Percentiles rank a stretch among this genome's conserved stretches.
Evolutionary conservation across 2,797 vertebrate genomes (phyloP).

Genomic region (Tadarida brasiliensis): DNA sequence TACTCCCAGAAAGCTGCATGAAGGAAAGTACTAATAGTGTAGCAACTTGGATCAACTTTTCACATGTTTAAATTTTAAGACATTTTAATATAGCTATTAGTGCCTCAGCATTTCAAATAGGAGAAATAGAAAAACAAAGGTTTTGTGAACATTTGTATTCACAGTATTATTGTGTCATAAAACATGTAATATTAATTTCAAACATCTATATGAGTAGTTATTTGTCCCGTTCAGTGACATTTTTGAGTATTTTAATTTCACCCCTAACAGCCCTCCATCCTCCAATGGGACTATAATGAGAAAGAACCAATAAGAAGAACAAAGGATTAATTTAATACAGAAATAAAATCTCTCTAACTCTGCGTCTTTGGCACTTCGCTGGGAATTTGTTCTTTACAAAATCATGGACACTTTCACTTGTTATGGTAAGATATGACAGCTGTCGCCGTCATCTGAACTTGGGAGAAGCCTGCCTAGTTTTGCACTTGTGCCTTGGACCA

Average conservation of each 20-base stretch:
- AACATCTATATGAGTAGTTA: neutral
- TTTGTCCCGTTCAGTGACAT: neutral
- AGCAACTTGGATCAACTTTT: neutral
- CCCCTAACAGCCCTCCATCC: neutral
- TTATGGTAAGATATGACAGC: neutral
- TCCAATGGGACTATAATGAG: neutral
- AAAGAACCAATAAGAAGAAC: neutral
- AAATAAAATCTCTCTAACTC: neutral
- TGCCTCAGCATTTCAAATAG: neutral
- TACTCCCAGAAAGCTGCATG: neutral
- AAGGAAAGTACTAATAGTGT: neutral
- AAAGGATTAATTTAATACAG: neutral
- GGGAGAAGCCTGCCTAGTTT: neutral
- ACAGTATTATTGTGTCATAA: neutral
- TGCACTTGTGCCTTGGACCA: neutral
- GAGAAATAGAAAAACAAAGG: neutral
- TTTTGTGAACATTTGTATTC: neutral
- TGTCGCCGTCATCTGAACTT: neutral
- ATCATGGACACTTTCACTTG: neutral
- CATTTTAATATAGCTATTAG: neutral
- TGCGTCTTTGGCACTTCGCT: neutral
- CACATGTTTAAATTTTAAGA: neutral
- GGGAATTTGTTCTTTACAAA: neutral
- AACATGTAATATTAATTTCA: neutral
- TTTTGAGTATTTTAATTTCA: conserved; percentile 27